phyloP scores from a whole-genome alignment of 1,140 invertebrate genomes.

The Limonius californicus region DNA sequence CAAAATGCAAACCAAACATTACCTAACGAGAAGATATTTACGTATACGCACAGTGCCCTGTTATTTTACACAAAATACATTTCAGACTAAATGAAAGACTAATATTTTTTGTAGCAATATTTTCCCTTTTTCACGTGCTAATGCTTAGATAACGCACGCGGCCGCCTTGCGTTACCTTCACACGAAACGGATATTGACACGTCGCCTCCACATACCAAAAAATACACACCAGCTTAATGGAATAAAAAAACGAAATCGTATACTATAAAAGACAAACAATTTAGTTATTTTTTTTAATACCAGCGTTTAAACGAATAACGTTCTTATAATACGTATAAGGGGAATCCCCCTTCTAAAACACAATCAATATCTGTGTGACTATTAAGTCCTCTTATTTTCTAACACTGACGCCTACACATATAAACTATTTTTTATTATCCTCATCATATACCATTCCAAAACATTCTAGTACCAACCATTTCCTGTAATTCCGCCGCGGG shows the following conservation, averaged over 20 bases:
- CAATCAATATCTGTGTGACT: too few relatives aligned
- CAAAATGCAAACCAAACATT: constrained; percentile 4
- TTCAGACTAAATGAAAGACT: constrained; percentile 41
- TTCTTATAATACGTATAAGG: too few relatives aligned
- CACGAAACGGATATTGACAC: neutral
- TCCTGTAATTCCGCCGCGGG: neutral
- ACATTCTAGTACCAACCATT: neutral
- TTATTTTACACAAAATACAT: constrained; percentile 41
- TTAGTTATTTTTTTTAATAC: neutral
- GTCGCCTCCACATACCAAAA: neutral
- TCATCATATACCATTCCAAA: too few relatives aligned
- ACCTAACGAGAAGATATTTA: neutral
- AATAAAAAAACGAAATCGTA: too few relatives aligned
- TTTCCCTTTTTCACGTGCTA: constrained; percentile 33
- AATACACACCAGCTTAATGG: neutral
- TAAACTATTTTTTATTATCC: too few relatives aligned
- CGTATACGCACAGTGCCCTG: constrained; percentile 24
- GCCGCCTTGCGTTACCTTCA: constrained; percentile 5
- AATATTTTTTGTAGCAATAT: constrained; percentile 43
- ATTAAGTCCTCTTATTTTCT: too few relatives aligned
- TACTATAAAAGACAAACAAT: neutral
- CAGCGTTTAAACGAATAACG: too few relatives aligned
- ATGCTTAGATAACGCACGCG: constrained; percentile 20
- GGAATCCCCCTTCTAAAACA: too few relatives aligned
- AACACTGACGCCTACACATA: too few relatives aligned